Conservation (phyloP, 2,113 vertebrate genomes). For the Stigmatopora argus region DNA sequence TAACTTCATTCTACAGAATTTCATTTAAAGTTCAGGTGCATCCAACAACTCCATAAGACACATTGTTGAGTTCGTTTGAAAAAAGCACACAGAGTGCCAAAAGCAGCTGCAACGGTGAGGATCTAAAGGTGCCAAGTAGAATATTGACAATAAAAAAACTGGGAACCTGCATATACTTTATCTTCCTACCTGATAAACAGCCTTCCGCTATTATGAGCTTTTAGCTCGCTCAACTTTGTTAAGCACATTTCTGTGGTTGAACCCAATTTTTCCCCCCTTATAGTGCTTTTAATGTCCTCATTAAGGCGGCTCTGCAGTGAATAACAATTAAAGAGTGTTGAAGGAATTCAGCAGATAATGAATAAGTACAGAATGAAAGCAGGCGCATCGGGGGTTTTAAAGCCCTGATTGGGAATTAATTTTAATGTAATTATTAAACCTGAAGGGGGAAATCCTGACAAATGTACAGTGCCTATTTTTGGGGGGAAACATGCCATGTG, state of each 20-base stretch:
- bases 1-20: slow-evolving; percentile 13
- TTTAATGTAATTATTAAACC: neutral
- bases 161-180: slow-evolving; percentile 54
- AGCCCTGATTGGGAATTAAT: slow-evolving; percentile 10
- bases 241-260: slow-evolving; percentile 53
- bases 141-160: slow-evolving; percentile 44
- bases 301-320: slow-evolving; percentile 37
- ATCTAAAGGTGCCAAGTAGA: slow-evolving; percentile 39
- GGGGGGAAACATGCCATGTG: neutral
- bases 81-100: slow-evolving; percentile 9
- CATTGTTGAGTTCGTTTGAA: slow-evolving; percentile 20
- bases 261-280: slow-evolving; percentile 33
- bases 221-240: slow-evolving; percentile 52
- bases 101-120: slow-evolving; percentile 10
- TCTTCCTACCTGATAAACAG: slow-evolving; percentile 47
- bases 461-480: neutral
- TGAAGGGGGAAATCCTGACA: neutral
- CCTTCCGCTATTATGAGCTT: slow-evolving; percentile 32
- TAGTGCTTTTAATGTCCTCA: slow-evolving; percentile 46
- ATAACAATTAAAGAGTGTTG: slow-evolving; percentile 35
- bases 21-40: neutral
- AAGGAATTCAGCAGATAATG: slow-evolving; percentile 25
- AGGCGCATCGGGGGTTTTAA: neutral
- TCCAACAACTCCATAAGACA: slow-evolving; percentile 15
- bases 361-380: slow-evolving; percentile 19